phyloP scores from a whole-genome alignment of 2,888 invertebrate species.

The Lepidochitona cinerea region DNA sequence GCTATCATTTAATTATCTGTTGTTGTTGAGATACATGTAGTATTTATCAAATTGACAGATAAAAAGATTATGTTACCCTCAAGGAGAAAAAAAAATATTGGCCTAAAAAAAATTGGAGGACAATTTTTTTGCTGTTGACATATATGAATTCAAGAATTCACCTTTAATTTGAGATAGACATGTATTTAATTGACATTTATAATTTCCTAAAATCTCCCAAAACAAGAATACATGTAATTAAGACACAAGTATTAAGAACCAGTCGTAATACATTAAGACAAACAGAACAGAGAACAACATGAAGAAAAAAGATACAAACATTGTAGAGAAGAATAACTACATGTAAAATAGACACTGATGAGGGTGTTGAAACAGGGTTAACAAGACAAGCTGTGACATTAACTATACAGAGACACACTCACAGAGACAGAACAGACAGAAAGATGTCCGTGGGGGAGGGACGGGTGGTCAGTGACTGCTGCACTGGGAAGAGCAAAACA shows the following conservation, averaged over 20 bases:
- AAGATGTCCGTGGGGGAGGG: background rate
- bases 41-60: no score
- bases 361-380: background rate
- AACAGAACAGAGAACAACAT: background rate
- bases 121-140: no score
- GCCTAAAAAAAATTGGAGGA: no score
- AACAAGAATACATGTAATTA: no score
- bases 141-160: no score
- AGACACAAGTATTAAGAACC: background rate
- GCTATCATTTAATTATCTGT: no score
- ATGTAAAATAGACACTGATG: background rate
- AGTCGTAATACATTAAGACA: background rate
- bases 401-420: background rate
- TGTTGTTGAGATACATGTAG: no score
- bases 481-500: background rate
- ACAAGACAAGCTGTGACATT: background rate
- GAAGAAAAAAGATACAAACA: background rate
- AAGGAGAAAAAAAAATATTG: no score
- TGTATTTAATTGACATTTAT: no score
- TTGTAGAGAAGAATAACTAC: background rate
- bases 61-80: no score
- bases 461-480: background rate
- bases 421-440: slow-evolving; percentile 1
- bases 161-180: no score
- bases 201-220: no score